Base-by-base conservation (phyloP, 2,888 invertebrate genomes). In the Caenorhabditis auriculariae region DNA sequence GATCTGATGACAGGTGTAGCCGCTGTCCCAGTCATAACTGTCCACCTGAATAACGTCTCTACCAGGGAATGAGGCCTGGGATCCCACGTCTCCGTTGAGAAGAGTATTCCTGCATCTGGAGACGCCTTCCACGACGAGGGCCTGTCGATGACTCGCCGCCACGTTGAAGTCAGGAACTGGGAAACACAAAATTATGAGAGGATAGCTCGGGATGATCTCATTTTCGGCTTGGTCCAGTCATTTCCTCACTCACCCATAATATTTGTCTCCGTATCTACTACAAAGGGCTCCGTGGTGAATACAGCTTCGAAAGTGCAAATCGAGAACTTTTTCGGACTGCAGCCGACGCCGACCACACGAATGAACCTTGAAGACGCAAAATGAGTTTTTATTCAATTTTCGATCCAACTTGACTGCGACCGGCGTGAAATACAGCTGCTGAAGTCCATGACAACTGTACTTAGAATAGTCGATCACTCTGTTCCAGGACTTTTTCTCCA, bases 381-480 rank as follows among this genome's bases (percentile, higher is more conserved):
- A 73, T 28, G 44, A 7, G 23, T 19, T 24, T 4, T n/a, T 2
- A 47, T 21, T 41, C 2, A 28, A 28, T 28, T 24, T 35, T 39
- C 3, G 15, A 43, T 49, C 81, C 60, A 60, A 85, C 84, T 89
- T 89, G 62, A 93, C 91, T 51, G 95, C 93, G 58, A 91, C 85
- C 32, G 90, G 87, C 72, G 88, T 87, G 84, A 98, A 98, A 85
- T 91, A 93, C 46, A 98, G 87, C 82, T 88, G 89, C 85, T 98
- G 98, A 92, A 93, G 94, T 19, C 94, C 94, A 60, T 98, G 88
- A 83, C 98, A 98, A 82, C 89, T 89, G 85, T 90, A 93, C 68
- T 88, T 86, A 66, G 90, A 89, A 85, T 96, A 90, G 85, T 98
- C 95, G 62, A 95, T 87, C 52, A 98, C 89, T 58, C 90, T 87